A percentile compares a stretch with the other conserved stretches of the same genome.
Evolutionary conservation across 2,113 vertebrate genomes (phyloP).

Genomic region (Bungarus multicinctus): DNA sequence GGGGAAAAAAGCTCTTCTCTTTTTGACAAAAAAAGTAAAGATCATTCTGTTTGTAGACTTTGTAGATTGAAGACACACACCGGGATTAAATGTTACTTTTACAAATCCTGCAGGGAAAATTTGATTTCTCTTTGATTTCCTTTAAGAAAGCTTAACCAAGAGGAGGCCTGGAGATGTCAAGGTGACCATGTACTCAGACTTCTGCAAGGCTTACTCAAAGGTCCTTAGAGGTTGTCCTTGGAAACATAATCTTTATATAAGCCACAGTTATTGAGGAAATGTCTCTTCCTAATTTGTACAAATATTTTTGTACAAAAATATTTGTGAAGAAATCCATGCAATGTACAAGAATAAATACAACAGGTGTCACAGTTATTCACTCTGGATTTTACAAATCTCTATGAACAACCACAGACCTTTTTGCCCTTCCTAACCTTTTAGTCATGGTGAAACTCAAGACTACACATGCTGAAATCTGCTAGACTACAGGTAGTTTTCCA

Average conservation of each 20-base stretch:
- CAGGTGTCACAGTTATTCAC: background rate
- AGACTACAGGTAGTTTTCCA: background rate
- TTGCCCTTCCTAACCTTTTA: background rate
- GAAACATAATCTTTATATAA: constrained; percentile 32
- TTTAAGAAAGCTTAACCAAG: constrained; percentile 50
- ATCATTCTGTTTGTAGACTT: background rate
- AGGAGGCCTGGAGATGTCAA: constrained; percentile 32
- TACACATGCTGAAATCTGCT: background rate
- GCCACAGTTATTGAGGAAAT: constrained; percentile 40
- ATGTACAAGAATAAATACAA: background rate
- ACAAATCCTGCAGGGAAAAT: constrained; percentile 45
- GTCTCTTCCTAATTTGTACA: constrained; percentile 19
- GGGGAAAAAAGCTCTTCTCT: background rate
- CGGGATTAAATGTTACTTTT: constrained; percentile 24
- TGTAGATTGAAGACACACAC: background rate
- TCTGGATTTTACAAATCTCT: background rate
- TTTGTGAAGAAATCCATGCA: constrained; percentile 24
- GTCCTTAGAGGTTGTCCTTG: constrained; percentile 39
- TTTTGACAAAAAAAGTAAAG: background rate
- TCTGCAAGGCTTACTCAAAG: constrained; percentile 26
- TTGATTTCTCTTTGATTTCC: constrained; percentile 29
- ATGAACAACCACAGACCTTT: background rate
- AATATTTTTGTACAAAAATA: too few relatives aligned
- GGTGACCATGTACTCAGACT: constrained; percentile 53
- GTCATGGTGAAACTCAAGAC: background rate